Evolutionary conservation across 2,113 vertebrate species (phyloP), one percentile per base, ranked within the genome.

Genomic region (Casuarius casuarius): DNA sequence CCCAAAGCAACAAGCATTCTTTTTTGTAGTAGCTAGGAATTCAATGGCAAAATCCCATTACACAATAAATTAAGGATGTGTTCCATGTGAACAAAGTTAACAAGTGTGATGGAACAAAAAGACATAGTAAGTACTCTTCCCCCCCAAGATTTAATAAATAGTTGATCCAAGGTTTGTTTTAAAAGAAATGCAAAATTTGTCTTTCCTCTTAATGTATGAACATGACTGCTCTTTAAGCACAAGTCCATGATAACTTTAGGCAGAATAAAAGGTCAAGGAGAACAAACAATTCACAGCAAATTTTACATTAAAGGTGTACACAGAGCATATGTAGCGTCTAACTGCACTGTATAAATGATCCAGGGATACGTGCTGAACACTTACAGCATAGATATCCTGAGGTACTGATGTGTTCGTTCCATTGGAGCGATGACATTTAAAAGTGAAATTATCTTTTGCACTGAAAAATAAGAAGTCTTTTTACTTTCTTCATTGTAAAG

Each of bases 361-460:
- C 5, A 13, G 18, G 9, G 18, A 35, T 28, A 31, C 3, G 35
- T 3, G 31, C 17, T 40, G 59, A 66, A 44, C 54, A 98, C 99
- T 84, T 94, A 99, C 99, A 97, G 99, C 99, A 25, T 99, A 99
- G 94, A 99, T 99, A 97, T 99, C 99, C 95, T 99, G 99, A 76
- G 99, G 99, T 56, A 99, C 99, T 63, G 99, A 98, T 14, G 99
- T 99, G 94, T 99, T 99, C 88, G 99, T 99, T 94, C 99, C 99
- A n/a, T 99, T 99, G 68, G 99, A 99, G 68, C 99, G 98, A 95
- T 99, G 99, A 96, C 99, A 99, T 97, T 99, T 99, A 95, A 99
- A 99, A 92, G 99, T 99, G 89, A 99, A 99, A 97, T 99, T 99
- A 95, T 99, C 99, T 98, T 99, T 99, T 97, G 99, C 99, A 56